phyloP scores from a whole-genome alignment of 1,140 invertebrate genomes.

The Magallana ariakensis region DNA sequence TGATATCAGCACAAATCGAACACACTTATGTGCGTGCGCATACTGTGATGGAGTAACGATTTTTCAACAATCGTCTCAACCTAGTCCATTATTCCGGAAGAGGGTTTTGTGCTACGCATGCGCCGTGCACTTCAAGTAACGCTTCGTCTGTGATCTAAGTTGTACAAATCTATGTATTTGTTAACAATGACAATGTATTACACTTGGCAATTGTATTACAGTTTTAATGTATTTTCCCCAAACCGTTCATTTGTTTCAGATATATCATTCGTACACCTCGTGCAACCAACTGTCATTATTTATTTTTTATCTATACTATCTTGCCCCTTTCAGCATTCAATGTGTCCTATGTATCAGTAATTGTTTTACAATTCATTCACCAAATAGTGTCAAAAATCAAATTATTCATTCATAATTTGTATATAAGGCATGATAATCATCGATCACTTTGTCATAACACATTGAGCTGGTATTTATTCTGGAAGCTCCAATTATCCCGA shows the following conservation, averaged over 20 bases:
- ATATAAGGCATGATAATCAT: slow-evolving; percentile 31
- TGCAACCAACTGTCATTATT: slow-evolving; percentile 35
- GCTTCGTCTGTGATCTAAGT: slow-evolving; percentile 35
- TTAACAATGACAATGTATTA: slow-evolving; percentile 28
- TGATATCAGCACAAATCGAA: slow-evolving; percentile 28
- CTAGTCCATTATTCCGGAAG: slow-evolving; percentile 23
- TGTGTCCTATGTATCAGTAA: not conserved
- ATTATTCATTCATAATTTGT: slow-evolving; percentile 35
- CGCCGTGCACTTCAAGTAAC: slow-evolving; percentile 17
- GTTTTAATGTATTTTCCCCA: slow-evolving; percentile 21
- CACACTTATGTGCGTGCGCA: slow-evolving; percentile 12
- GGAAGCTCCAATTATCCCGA: not conserved
- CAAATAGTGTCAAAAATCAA: slow-evolving; percentile 24
- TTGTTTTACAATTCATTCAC: slow-evolving; percentile 23
- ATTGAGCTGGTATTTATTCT: slow-evolving; percentile 19
- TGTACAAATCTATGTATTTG: slow-evolving; percentile 4
- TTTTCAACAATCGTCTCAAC: slow-evolving; percentile 22
- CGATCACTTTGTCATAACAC: slow-evolving; percentile 7
- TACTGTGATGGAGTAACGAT: slow-evolving; percentile 33
- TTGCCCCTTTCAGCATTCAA: slow-evolving; percentile 27
- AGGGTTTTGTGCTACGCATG: slow-evolving; percentile 30
- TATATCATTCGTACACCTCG: slow-evolving; percentile 9
- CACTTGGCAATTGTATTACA: slow-evolving; percentile 34
- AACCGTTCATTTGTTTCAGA: slow-evolving; percentile 14
- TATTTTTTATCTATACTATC: slow-evolving; percentile 37